Base-by-base conservation (phyloP, 2,113 vertebrate species). In the Puma concolor region DNA sequence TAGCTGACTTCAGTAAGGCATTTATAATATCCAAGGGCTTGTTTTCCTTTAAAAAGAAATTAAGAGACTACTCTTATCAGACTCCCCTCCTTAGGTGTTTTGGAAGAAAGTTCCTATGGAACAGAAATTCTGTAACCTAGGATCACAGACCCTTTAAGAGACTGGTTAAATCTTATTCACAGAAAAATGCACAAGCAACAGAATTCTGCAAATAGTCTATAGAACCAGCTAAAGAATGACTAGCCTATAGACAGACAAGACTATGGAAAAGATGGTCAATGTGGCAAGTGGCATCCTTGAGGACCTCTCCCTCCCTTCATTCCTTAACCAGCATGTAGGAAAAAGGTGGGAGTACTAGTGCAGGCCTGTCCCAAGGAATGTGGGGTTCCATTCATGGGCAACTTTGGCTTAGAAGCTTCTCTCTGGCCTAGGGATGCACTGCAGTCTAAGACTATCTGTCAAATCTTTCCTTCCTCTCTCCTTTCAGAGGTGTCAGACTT, bases 121-220 rank as follows among this genome's bases (percentile, higher is more conserved):
- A 84, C 0, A 91, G 38, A 74, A n/a, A 83, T 29, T 63, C 57
- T 76, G 50, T 94, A 93, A 93, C 33, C 23, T 48, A 83, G 33
- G 25, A 10, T 92, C 33, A 74, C 4, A 87, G 60, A 82, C 14
- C 48, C 57, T 86, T 1, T 72, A 92, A 77, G n/a, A 90, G 85
- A 88, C 7, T 84, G 69, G 91, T 69, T 93, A 91, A 88, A 93
- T 5, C 48, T 48, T 88, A 57, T 54, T n/a, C 25, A 94, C 27
- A 92, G 36, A 89, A 92, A 97, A 92, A 90, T 36, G 52, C 57
- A 92, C 48, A 84, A 50, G 48, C 48, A 85, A 95, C 41, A 89
- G 60, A 88, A 88, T 60, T 92, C 79, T 54, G 72, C 29, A 66
- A 66, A 82, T 19, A 84, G 48, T 74, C 74, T 74, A 54, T 25